phyloP scores from a whole-genome alignment of 2,888 invertebrate genomes.

The Siphlonurus alternatus region DNA sequence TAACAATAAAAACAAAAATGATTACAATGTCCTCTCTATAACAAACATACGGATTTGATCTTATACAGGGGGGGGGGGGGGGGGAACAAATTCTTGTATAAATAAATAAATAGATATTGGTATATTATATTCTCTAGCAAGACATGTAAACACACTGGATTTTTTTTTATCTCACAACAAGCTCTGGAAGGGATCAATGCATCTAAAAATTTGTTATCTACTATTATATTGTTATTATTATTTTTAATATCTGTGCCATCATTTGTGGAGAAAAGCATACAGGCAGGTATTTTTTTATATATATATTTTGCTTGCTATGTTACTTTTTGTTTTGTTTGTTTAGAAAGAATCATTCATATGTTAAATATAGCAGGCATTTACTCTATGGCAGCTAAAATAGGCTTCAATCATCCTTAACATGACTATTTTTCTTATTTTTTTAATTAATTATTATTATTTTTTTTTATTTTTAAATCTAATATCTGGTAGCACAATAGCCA shows the following conservation, averaged over 20 bases:
- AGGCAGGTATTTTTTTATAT: not conserved
- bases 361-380: no score
- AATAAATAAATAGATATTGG: not conserved
- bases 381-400: not conserved
- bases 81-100: not conserved
- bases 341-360: not conserved
- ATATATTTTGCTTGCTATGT: not conserved
- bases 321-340: not conserved
- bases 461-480: not conserved
- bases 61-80: not conserved
- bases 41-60: not conserved
- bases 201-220: conserved; percentile 1
- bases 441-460: no score
- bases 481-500: not conserved
- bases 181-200: conserved; percentile 4
- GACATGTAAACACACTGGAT: not conserved
- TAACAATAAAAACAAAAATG: no score
- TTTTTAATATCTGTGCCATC: not conserved
- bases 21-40: not conserved
- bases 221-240: not conserved
- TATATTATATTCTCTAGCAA: conserved; percentile 1
- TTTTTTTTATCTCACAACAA: not conserved
- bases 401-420: not conserved
- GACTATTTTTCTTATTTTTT: not conserved
- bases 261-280: not conserved